Base-by-base conservation (phyloP, 2,888 invertebrate genomes). In the Agriotes lineatus region DNA sequence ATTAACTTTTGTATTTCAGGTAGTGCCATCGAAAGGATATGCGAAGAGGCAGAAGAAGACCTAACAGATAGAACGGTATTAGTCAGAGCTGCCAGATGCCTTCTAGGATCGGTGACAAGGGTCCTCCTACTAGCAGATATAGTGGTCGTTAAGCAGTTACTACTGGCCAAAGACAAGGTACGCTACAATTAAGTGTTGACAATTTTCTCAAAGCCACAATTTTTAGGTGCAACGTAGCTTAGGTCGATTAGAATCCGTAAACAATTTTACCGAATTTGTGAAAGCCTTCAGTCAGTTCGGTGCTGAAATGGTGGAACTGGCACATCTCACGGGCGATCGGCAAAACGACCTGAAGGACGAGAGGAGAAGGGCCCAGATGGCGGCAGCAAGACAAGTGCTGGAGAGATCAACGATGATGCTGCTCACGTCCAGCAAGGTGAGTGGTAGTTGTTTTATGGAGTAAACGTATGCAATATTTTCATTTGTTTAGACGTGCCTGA, bases 261-360 rank as follows among this genome's bases (percentile, higher is more conserved):
- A 93, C 76, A 95, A 95, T 86, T 95, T 95, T 82, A 96, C 97
- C 58, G 99, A 99, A 85, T 99, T 99, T 84, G 98, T 99, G 65
- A 95, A 97, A 82, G 96, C 97, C 18, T 99, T 99, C 86, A 97
- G 97, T 76, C 96, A 97, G 84, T 99, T 99, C 84, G 99, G 99
- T 39, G 94, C 94, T 18, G 97, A 99, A 84, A 99, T 99, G 98
- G 97, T 99, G 73, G 98, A 99, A 83, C 86, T 99, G 76, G 98
- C 99, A 19, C 95, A 98, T 83, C 88, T 98, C 69, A 96, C 97
- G 16, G 97, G 90, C 35, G 91, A 91, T 80, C 85, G 90, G 71
- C 88, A 93, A 79, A 96, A 95, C 80, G 96, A 95, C 82, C 86
- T 95, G 65, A 93, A 96, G 78, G 97, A 97, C 85, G 99, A 99